Evolutionary conservation across 1,140 invertebrate species (phyloP).

Genomic region (Hesperophylax magnus): DNA sequence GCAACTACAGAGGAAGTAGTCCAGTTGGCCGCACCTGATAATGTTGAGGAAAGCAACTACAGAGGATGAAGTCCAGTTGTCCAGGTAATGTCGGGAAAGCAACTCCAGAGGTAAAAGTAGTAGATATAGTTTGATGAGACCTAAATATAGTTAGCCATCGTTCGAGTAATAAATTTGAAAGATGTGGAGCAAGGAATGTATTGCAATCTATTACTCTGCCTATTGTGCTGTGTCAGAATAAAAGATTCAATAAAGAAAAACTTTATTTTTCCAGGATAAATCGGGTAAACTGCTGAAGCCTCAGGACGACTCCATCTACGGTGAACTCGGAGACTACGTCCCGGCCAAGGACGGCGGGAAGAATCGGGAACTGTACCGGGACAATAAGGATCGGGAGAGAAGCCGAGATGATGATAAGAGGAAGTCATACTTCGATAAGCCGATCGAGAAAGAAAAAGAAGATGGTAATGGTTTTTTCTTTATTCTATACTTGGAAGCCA

Average conservation of each 20-base stretch:
- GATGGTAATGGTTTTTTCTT: slow-evolving; percentile 56
- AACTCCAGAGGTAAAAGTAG: no score
- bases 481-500: neutral
- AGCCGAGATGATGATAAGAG: slow-evolving; percentile 60
- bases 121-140: no score
- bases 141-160: no score
- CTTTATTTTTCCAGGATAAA: slow-evolving; percentile 61
- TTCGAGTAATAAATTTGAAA: no score
- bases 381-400: slow-evolving; percentile 55
- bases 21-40: no score
- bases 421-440: slow-evolving; percentile 74
- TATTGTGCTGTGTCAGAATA: neutral
- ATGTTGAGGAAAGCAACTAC: no score
- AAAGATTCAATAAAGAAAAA: neutral
- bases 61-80: no score
- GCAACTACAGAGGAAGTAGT: no score
- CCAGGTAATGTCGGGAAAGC: no score
- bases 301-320: slow-evolving; percentile 90
- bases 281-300: slow-evolving; percentile 57
- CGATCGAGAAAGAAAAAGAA: slow-evolving; percentile 65
- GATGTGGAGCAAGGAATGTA: neutral
- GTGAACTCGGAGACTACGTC: slow-evolving; percentile 94
- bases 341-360: slow-evolving; percentile 68
- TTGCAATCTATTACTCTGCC: slow-evolving; percentile 16
- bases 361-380: slow-evolving; percentile 53